These are phyloP conservation scores for Takifugu ocellatus DNA, from an alignment of 2,797 vertebrate genomes.

Conservation along the genomic window DNA sequence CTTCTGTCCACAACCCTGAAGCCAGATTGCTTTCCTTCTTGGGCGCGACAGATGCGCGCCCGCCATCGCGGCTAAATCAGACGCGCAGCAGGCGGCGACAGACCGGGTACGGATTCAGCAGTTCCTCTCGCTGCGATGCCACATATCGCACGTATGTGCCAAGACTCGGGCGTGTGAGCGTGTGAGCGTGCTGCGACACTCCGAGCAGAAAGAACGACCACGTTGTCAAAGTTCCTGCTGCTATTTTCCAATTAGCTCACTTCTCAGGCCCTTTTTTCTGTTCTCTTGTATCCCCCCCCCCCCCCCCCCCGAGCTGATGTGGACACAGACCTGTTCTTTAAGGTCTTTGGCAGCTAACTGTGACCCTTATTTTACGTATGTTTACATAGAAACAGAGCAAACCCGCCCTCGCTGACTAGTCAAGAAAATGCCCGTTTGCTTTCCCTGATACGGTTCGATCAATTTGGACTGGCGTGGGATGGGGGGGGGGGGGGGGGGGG, in stretches of 20 bases:
- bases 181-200: not conserved
- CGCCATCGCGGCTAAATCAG: conserved; percentile 6
- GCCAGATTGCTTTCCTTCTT: conserved; percentile 8
- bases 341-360: no score
- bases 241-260: conserved; percentile 70
- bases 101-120: not conserved
- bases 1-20: not conserved
- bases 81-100: conserved; percentile 13
- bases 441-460: conserved; percentile 3
- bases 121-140: conserved; percentile 8
- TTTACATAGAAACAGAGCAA: no score
- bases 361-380: no score
- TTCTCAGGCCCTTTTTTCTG: not conserved
- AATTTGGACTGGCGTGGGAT: conserved; percentile 11
- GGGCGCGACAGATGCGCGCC: not conserved
- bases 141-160: not conserved
- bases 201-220: conserved; percentile 45
- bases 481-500: not conserved
- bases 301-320: conserved; percentile 18
- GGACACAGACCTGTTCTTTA: not conserved
- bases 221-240: conserved; percentile 70
- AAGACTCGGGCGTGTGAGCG: not conserved
- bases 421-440: conserved; percentile 19
- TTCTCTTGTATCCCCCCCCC: no score
- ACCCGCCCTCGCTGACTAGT: no score